Percentiles rank a stretch among this genome's conserved stretches.
phyloP scores from a whole-genome alignment of 92 coral and sea anemone species.

The Hydrozoanthus gracilis region DNA sequence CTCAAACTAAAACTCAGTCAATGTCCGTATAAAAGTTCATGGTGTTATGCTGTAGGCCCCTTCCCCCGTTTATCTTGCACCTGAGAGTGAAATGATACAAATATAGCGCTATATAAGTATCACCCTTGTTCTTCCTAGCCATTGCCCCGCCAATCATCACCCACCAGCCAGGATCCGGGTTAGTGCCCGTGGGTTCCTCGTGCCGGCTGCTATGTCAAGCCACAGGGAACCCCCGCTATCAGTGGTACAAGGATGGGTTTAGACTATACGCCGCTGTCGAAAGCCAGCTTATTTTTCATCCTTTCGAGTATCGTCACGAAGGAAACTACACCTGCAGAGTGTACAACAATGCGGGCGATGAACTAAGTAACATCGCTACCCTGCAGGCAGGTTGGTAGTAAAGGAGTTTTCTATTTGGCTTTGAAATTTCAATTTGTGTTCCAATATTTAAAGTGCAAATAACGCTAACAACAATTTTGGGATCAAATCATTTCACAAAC shows the following conservation, averaged over 20 bases:
- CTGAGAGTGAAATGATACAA: background rate
- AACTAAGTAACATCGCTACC: constrained; percentile 79
- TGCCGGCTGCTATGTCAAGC: constrained; percentile 60
- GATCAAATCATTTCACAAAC: too few relatives aligned
- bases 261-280: constrained; percentile 54
- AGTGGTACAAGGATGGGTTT: constrained; percentile 88
- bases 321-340: constrained; percentile 88
- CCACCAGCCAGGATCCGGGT: constrained; percentile 80
- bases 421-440: too few relatives aligned
- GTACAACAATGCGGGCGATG: constrained; percentile 83
- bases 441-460: background rate
- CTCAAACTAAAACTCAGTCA: too few relatives aligned
- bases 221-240: constrained; percentile 68
- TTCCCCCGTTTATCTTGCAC: too few relatives aligned
- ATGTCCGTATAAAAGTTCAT: too few relatives aligned
- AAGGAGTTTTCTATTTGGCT: background rate
- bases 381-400: constrained; percentile 78
- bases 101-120: background rate
- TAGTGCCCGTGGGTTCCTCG: constrained; percentile 70
- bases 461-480: background rate
- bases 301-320: constrained; percentile 79
- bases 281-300: constrained; percentile 58
- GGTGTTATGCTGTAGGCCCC: too few relatives aligned
- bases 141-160: constrained; percentile 71
- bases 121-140: constrained; percentile 40